These are phyloP conservation scores for Calliopsis andreniformis DNA, from an alignment of 1,140 invertebrate genomes.

Conservation along the genomic window DNA sequence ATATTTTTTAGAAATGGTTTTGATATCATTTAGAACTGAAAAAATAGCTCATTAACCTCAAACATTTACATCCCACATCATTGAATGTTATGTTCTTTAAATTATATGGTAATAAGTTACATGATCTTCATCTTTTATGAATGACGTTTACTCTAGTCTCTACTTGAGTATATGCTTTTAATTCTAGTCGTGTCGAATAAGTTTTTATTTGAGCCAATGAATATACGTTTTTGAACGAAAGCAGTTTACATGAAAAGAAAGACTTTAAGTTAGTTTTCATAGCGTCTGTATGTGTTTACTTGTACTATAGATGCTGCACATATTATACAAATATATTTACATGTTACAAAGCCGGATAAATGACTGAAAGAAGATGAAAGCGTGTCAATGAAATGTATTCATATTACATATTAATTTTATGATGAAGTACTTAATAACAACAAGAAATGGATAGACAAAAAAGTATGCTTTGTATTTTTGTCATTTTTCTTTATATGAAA, in stretches of 20 bases:
- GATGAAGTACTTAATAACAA: not conserved
- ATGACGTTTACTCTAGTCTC: constrained; percentile 8
- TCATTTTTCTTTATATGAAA: not conserved
- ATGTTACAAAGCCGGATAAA: not conserved
- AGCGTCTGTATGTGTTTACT: not conserved
- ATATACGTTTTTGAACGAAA: not conserved
- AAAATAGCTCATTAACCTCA: constrained; percentile 5
- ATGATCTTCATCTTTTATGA: constrained; percentile 6
- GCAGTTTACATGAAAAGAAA: constrained; percentile 19
- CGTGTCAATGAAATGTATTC: not conserved
- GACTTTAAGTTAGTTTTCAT: constrained; percentile 13
- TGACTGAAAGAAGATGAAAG: constrained; percentile 5
- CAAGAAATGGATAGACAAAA: constrained; percentile 2
- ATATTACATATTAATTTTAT: not conserved
- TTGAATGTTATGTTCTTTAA: not conserved
- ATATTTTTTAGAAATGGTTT: not conserved
- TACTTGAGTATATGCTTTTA: not conserved
- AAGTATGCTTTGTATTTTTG: not conserved
- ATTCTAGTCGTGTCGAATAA: not conserved
- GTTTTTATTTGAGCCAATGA: constrained; percentile 8
- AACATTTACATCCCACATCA: not conserved
- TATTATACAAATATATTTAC: not conserved
- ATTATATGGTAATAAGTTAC: no score
- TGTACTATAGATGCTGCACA: not conserved
- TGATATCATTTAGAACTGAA: not conserved